phyloP scores from a whole-genome alignment of 1,140 invertebrate genomes.

The Orussus abietinus region DNA sequence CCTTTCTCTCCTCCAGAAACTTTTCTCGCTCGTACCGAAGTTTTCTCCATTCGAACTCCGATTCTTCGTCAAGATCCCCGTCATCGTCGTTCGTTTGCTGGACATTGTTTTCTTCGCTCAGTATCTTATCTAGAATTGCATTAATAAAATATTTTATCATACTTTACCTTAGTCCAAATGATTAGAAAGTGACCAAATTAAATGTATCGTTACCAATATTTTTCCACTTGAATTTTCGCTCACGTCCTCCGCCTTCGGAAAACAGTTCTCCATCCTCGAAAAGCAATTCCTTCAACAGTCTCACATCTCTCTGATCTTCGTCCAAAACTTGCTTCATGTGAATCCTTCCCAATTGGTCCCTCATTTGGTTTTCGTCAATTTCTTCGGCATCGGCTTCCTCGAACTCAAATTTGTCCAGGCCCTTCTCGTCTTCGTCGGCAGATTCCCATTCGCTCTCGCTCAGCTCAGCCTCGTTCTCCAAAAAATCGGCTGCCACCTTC shows the following conservation, averaged over 20 bases:
- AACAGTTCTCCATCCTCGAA: slow-evolving; percentile 86
- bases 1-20: slow-evolving; percentile 58
- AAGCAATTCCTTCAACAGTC: slow-evolving; percentile 73
- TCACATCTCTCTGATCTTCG: slow-evolving; percentile 76
- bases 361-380: slow-evolving; percentile 66
- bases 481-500: slow-evolving; percentile 62
- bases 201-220: slow-evolving; percentile 73
- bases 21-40: slow-evolving; percentile 63
- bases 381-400: slow-evolving; percentile 74
- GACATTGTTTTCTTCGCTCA: no score
- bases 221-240: slow-evolving; percentile 78
- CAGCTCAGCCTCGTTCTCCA: slow-evolving; percentile 82
- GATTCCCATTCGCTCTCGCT: slow-evolving; percentile 79
- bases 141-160: no score
- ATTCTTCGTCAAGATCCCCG: slow-evolving; percentile 57
- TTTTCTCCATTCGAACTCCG: slow-evolving; percentile 67
- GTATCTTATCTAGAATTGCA: no score
- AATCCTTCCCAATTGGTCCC: slow-evolving; percentile 64
- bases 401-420: slow-evolving; percentile 67
- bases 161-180: slow-evolving; percentile 1
- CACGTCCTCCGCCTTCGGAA: slow-evolving; percentile 63
- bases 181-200: slow-evolving; percentile 13
- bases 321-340: slow-evolving; percentile 73
- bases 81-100: slow-evolving; percentile 48
- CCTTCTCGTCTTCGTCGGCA: slow-evolving; percentile 74